Conservation (phyloP, 2,113 vertebrate genomes). For the Phoxinus phoxinus region DNA sequence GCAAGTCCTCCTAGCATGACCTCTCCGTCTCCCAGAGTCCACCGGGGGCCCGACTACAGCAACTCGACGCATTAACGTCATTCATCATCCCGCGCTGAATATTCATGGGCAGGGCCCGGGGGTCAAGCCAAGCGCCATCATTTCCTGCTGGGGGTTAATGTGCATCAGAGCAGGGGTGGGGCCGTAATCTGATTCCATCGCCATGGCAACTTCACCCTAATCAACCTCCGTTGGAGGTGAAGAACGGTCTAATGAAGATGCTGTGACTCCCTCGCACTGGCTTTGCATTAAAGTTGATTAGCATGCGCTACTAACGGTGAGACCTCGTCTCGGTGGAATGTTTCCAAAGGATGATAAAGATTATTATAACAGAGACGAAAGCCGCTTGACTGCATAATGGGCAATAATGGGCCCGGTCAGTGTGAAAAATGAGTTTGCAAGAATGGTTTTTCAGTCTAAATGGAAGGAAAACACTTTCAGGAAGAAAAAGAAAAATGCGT, state of each 20-base stretch:
- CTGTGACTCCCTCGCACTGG: slow-evolving; percentile 56
- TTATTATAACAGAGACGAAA: slow-evolving; percentile 30
- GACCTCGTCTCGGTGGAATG: background rate
- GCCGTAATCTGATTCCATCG: slow-evolving; percentile 71
- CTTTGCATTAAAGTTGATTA: slow-evolving; percentile 73
- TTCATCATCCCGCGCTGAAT: slow-evolving; percentile 54
- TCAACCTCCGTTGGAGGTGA: slow-evolving; percentile 68
- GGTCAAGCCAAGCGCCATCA: slow-evolving; percentile 49
- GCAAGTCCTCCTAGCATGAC: slow-evolving; percentile 39
- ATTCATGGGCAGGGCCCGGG: slow-evolving; percentile 54
- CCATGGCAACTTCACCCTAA: slow-evolving; percentile 65
- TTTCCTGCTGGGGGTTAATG: slow-evolving; percentile 64
- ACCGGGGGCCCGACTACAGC: slow-evolving; percentile 38
- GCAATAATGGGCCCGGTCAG: slow-evolving; percentile 15
- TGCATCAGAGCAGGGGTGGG: slow-evolving; percentile 62
- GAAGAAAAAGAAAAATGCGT: slow-evolving; percentile 23
- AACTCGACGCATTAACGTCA: slow-evolving; percentile 51
- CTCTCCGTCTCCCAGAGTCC: slow-evolving; percentile 42
- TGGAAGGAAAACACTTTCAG: slow-evolving; percentile 17
- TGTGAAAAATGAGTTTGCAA: slow-evolving; percentile 34
- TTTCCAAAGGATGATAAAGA: slow-evolving; percentile 43
- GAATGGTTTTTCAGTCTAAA: background rate
- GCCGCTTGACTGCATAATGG: slow-evolving; percentile 29
- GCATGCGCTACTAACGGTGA: slow-evolving; percentile 69
- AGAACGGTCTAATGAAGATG: slow-evolving; percentile 36